Conservation (phyloP, 1,140 invertebrate species). For the Drosophila willistoni region DNA sequence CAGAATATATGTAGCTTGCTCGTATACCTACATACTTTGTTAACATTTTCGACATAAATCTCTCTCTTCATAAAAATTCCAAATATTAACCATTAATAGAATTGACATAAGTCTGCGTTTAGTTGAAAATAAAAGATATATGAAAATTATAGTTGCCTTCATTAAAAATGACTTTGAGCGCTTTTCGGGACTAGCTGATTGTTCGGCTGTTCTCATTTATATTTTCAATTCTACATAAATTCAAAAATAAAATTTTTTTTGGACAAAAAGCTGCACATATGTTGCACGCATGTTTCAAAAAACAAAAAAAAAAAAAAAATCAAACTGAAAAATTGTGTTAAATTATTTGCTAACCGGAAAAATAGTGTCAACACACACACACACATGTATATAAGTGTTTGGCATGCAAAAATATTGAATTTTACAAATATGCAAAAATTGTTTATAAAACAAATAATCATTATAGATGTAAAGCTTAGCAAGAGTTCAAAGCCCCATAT, state of each 20-base stretch:
- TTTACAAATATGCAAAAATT: constrained; percentile 9
- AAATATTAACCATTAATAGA: constrained; percentile 68
- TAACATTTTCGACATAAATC: constrained; percentile 26
- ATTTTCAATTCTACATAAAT: constrained; percentile 40
- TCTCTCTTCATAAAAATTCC: constrained; percentile 64
- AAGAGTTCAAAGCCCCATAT: constrained; percentile 61
- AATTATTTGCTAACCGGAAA: constrained; percentile 37
- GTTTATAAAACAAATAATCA: constrained; percentile 33
- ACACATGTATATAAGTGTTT: constrained; percentile 34
- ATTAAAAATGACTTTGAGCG: constrained; percentile 60
- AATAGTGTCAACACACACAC: constrained; percentile 56
- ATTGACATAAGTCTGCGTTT: constrained; percentile 72
- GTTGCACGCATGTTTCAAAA: constrained; percentile 65
- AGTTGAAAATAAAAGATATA: constrained; percentile 47
- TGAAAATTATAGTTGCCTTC: constrained; percentile 60
- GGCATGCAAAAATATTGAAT: constrained; percentile 33
- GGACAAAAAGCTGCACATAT: constrained; percentile 61
- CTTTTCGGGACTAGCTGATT: constrained; percentile 15
- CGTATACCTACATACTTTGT: not conserved
- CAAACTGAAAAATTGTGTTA: constrained; percentile 53
- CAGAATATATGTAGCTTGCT: no score
- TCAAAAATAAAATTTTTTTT: constrained; percentile 24
- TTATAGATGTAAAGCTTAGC: constrained; percentile 22
- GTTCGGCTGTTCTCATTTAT: constrained; percentile 34
- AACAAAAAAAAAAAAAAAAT: constrained; percentile 10